phyloP scores from a whole-genome alignment of 2,113 vertebrate genomes.

The Antechinus flavipes region DNA sequence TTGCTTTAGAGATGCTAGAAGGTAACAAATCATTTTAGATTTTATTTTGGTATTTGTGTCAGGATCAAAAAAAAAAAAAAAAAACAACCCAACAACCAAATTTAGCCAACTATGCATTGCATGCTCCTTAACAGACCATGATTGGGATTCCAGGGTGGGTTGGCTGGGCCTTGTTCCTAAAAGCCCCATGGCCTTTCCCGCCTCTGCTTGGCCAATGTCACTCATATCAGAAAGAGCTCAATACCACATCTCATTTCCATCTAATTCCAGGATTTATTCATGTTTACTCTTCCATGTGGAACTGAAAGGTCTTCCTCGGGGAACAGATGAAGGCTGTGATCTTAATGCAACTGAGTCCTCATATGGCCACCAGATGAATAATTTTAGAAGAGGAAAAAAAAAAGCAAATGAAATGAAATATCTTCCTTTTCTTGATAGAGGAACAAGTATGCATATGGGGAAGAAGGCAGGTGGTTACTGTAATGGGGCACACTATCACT shows the following conservation, averaged over 20 bases:
- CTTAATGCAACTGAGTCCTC: background rate
- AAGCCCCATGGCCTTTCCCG: conserved; percentile 35
- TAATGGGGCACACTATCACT: background rate
- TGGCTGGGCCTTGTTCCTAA: conserved; percentile 23
- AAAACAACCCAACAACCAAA: conserved; percentile 50
- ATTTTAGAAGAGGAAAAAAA: background rate
- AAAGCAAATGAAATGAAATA: background rate
- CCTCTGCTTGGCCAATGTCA: background rate
- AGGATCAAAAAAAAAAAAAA: conserved; percentile 75
- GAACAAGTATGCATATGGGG: conserved; percentile 9
- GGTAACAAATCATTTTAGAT: conserved; percentile 66
- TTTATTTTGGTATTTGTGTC: conserved; percentile 67
- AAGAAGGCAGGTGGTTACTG: background rate
- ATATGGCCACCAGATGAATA: conserved; percentile 41
- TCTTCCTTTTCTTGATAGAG: conserved; percentile 56
- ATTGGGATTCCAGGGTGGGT: conserved; percentile 28
- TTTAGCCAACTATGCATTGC: conserved; percentile 51
- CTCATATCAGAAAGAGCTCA: background rate
- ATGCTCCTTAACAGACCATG: conserved; percentile 31
- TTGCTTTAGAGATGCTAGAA: conserved; percentile 54
- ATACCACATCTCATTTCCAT: conserved; percentile 7
- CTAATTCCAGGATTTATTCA: background rate
- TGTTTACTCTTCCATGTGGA: background rate
- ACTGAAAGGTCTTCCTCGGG: conserved; percentile 52
- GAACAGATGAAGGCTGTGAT: background rate